Evolutionary conservation across 2,113 vertebrate genomes (phyloP).

Genomic region (Raphicerus campestris): DNA sequence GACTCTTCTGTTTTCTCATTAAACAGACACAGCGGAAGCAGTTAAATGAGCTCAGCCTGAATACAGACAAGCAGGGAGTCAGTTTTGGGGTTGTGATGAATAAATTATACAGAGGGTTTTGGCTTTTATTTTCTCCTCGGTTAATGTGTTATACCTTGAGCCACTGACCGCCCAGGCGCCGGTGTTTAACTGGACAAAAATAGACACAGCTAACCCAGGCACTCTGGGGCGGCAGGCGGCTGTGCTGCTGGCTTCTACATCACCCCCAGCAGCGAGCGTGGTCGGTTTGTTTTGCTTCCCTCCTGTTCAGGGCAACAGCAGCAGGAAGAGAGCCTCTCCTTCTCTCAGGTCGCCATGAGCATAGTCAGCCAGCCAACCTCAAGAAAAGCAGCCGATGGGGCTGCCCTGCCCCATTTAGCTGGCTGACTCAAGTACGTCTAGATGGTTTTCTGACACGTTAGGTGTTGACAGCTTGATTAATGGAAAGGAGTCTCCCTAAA

Average conservation of each 20-base stretch:
- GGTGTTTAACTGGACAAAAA: conserved; percentile 43
- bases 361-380: background rate
- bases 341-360: background rate
- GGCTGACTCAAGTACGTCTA: conserved; percentile 40
- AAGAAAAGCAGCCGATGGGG: background rate
- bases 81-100: conserved; percentile 60
- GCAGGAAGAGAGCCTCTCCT: background rate
- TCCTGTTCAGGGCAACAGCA: background rate
- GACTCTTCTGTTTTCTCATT: conserved; percentile 45
- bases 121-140: conserved; percentile 55
- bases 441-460: conserved; percentile 63
- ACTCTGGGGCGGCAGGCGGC: background rate
- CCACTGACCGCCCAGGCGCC: background rate
- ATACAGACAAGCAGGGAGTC: conserved; percentile 37
- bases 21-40: conserved; percentile 33
- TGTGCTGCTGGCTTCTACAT: background rate
- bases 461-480: conserved; percentile 71
- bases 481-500: conserved; percentile 52
- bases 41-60: conserved; percentile 40
- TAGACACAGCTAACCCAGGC: background rate
- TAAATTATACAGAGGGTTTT: conserved; percentile 64
- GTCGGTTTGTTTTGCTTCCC: background rate
- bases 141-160: conserved; percentile 43
- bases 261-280: background rate
- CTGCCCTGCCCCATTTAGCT: background rate